These are phyloP conservation scores for Eustalomyia histrio DNA, from an alignment of 2,888 invertebrate genomes.

Conservation along the genomic window DNA sequence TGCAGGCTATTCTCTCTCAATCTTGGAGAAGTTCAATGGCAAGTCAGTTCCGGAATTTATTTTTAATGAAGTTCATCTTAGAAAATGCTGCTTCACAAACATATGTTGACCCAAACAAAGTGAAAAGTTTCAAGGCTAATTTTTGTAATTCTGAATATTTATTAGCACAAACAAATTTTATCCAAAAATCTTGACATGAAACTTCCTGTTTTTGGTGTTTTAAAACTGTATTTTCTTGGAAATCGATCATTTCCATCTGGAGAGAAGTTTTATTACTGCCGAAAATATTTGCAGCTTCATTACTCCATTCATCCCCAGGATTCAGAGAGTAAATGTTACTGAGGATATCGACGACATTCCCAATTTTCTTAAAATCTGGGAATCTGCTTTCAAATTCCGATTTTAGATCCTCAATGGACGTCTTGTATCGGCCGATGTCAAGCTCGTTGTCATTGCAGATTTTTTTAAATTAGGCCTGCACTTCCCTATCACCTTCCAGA, in stretches of 20 bases:
- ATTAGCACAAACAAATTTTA: too few species aligned
- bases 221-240: background rate
- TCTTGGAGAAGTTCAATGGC: too few species aligned
- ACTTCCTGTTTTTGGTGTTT: constrained; percentile 1
- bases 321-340: too few species aligned
- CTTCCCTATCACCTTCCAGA: too few species aligned
- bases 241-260: too few species aligned
- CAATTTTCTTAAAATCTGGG: background rate
- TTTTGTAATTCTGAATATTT: background rate
- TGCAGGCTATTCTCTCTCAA: too few species aligned
- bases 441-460: constrained; percentile 14
- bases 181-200: background rate
- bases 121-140: background rate
- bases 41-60: background rate
- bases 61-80: too few species aligned
- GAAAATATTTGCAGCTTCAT: constrained; percentile 8
- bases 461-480: constrained; percentile 1
- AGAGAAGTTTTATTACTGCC: constrained; percentile 7
- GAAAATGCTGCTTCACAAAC: too few species aligned
- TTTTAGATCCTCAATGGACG: too few species aligned
- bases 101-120: too few species aligned
- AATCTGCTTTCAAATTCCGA: background rate
- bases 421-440: background rate
- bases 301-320: constrained; percentile 10
- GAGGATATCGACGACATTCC: too few species aligned